Percentiles rank a stretch among this genome's conserved stretches.
Conservation (phyloP, 2,113 vertebrate genomes). For the Centrocercus urophasianus region DNA sequence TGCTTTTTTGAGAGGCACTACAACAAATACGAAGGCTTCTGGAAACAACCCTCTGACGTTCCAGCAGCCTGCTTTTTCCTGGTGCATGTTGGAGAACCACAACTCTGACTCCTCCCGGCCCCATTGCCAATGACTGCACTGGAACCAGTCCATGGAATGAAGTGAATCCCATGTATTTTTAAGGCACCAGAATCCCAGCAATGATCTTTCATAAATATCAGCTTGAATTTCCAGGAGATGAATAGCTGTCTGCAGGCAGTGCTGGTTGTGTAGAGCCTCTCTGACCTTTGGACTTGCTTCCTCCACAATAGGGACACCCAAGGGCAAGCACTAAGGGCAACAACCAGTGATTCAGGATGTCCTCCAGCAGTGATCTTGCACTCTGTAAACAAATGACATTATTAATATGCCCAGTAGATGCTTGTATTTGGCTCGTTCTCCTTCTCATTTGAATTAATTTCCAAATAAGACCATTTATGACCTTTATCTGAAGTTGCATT, state of each 20-base stretch:
- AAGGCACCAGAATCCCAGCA: conserved; percentile 19
- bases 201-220: conserved; percentile 44
- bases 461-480: conserved; percentile 69
- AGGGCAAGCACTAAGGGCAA: conserved; percentile 43
- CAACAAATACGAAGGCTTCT: neutral
- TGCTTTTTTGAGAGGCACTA: neutral
- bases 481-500: conserved; percentile 64
- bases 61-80: neutral
- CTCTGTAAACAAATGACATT: conserved; percentile 69
- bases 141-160: conserved; percentile 4
- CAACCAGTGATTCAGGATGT: conserved; percentile 47
- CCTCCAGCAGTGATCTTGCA: conserved; percentile 52
- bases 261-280: conserved; percentile 5
- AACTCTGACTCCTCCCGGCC: neutral
- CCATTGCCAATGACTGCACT: neutral
- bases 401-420: conserved; percentile 72
- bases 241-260: conserved; percentile 55
- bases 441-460: conserved; percentile 71
- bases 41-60: neutral
- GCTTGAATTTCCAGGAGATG: conserved; percentile 12
- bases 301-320: conserved; percentile 10
- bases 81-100: neutral
- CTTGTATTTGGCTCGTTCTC: conserved; percentile 42
- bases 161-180: conserved; percentile 6
- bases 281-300: conserved; percentile 60